These are phyloP conservation scores for Scomber colias DNA, from an alignment of 2,113 vertebrate species.

Conservation along the genomic window DNA sequence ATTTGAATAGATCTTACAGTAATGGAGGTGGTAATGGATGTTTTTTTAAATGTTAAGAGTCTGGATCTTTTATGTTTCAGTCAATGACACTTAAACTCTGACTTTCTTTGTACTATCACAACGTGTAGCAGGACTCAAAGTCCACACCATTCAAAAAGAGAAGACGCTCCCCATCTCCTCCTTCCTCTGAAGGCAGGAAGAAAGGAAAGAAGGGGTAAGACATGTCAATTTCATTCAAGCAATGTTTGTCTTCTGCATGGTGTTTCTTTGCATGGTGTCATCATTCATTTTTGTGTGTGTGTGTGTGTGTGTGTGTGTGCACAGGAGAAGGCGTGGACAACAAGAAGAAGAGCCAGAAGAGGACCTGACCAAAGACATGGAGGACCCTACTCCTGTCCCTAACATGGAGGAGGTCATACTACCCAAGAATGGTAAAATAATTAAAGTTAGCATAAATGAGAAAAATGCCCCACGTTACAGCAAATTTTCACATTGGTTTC, in stretches of 20 bases:
- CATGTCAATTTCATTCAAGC: neutral
- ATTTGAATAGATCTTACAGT: neutral
- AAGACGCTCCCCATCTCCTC: constrained; percentile 93
- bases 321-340: constrained; percentile 90
- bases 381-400: constrained; percentile 96
- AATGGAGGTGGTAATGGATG: neutral
- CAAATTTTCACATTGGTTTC: neutral
- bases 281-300: neutral
- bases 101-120: neutral
- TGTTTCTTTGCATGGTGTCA: neutral
- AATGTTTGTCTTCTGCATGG: neutral
- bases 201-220: constrained; percentile 96
- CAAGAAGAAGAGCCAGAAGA: constrained; percentile 94
- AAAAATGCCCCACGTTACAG: no score
- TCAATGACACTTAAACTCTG: neutral
- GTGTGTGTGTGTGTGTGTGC: neutral
- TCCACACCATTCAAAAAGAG: constrained; percentile 89
- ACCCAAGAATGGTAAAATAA: constrained; percentile 92
- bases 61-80: neutral
- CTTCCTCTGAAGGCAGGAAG: constrained; percentile 90
- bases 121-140: constrained; percentile 86
- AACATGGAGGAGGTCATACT: constrained; percentile 97
- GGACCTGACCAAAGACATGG: constrained; percentile 98
- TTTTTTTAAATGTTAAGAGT: neutral
- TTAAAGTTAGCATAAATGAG: no score